Evolutionary conservation across 2,797 vertebrate species (phyloP).

Genomic region (Enteromius paludinosus): DNA sequence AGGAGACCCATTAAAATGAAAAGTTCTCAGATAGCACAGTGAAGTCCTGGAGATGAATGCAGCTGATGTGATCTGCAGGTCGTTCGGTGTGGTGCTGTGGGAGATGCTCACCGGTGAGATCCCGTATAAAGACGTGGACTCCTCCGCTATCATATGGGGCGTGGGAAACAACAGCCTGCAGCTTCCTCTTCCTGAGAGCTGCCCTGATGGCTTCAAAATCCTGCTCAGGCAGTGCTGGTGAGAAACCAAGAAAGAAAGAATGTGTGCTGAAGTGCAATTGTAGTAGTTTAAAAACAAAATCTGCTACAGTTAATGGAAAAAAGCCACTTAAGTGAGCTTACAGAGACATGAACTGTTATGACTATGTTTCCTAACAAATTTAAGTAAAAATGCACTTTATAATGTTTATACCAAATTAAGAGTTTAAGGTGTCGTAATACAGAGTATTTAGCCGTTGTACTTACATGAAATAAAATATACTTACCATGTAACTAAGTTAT

Average conservation of each 20-base stretch:
- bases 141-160: conserved; percentile 97
- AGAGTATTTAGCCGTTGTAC: no score
- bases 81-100: conserved; percentile 96
- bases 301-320: no score
- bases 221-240: conserved; percentile 95
- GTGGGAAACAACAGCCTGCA: conserved; percentile 98
- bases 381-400: no score
- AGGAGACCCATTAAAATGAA: not conserved
- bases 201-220: conserved; percentile 96
- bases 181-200: conserved; percentile 92
- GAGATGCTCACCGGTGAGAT: conserved; percentile 96
- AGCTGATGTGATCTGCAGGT: conserved; percentile 75
- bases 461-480: no score
- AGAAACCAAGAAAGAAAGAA: conserved; percentile 62
- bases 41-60: not conserved
- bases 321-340: no score
- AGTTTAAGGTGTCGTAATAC: no score
- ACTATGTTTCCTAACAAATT: no score
- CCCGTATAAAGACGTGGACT: conserved; percentile 97
- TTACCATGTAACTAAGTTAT: no score
- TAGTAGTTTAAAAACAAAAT: not conserved
- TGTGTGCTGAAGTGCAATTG: not conserved
- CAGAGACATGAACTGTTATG: no score
- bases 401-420: no score
- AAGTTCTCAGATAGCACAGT: not conserved